Percentiles rank a stretch among this genome's conserved stretches.
Conservation (phyloP, 2,113 vertebrate species). For the Notothenia rossii region DNA sequence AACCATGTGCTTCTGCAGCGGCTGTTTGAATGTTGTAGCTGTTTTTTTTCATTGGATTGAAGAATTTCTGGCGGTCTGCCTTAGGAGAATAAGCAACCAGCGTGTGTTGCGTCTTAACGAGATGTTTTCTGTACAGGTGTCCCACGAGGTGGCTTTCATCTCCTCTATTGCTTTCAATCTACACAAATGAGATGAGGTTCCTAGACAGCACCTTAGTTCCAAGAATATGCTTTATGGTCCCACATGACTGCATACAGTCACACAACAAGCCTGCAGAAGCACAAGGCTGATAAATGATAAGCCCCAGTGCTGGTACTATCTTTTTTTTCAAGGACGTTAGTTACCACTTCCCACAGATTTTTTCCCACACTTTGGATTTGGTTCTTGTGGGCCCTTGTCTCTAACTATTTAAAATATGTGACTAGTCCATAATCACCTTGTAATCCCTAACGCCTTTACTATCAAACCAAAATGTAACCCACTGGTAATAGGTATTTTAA, state of each 20-base stretch:
- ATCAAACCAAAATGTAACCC: too few species aligned
- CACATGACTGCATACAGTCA: constrained; percentile 16
- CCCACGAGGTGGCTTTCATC: constrained; percentile 27
- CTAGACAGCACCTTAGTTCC: not conserved
- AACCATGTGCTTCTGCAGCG: constrained; percentile 16
- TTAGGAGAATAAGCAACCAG: constrained; percentile 26
- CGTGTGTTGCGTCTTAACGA: not conserved
- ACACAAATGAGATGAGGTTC: constrained; percentile 19
- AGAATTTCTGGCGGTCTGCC: constrained; percentile 34
- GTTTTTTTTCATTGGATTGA: constrained; percentile 18
- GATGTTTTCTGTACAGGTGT: constrained; percentile 41
- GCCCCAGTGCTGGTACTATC: constrained; percentile 3
- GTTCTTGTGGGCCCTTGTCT: not conserved
- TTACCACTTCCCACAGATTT: constrained; percentile 13
- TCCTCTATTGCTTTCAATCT: constrained; percentile 23
- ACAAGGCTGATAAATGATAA: constrained; percentile 11
- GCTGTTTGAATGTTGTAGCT: constrained; percentile 31
- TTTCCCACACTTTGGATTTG: not conserved
- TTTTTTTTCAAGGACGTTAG: not conserved
- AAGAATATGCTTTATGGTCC: not conserved
- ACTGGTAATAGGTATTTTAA: too few species aligned
- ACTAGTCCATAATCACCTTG: not conserved
- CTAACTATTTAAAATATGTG: not conserved
- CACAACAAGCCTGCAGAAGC: constrained; percentile 2
- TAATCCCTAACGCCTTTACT: not conserved